Conservation (phyloP, 1,140 invertebrate genomes). For the Drosophila orena region DNA sequence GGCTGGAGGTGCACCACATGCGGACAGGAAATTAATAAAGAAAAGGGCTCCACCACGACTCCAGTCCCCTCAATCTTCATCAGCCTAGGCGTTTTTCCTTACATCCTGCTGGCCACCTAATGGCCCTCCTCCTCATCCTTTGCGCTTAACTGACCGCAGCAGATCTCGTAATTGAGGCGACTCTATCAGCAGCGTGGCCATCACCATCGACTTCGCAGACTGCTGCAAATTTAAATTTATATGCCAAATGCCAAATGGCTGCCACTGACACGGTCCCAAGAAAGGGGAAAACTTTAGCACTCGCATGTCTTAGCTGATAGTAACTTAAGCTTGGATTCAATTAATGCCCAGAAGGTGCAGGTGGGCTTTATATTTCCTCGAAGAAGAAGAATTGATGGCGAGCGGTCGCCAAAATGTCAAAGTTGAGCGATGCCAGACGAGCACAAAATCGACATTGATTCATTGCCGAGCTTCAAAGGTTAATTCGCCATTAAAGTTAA, state of each 20-base stretch:
- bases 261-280: conserved; percentile 22
- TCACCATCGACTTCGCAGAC: conserved; percentile 18
- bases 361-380: not conserved
- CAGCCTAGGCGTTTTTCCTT: conserved; percentile 14
- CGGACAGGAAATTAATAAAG: conserved; percentile 80
- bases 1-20: conserved; percentile 79
- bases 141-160: conserved; percentile 60
- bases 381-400: conserved; percentile 10
- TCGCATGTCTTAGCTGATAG: not conserved
- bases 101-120: not conserved
- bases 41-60: conserved; percentile 52
- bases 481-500: too few relatives aligned
- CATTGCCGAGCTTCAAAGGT: conserved; percentile 6
- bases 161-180: conserved; percentile 40
- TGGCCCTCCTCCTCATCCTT: conserved; percentile 1
- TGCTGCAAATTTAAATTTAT: conserved; percentile 55
- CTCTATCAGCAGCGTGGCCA: conserved; percentile 42
- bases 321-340: conserved; percentile 40
- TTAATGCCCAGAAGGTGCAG: conserved; percentile 40
- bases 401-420: conserved; percentile 24
- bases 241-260: conserved; percentile 16
- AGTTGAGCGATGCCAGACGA: conserved; percentile 27
- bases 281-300: conserved; percentile 19
- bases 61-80: conserved; percentile 48
- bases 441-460: conserved; percentile 23